phyloP scores from a whole-genome alignment of 2,797 vertebrate species.

The Eremophila alpestris region DNA sequence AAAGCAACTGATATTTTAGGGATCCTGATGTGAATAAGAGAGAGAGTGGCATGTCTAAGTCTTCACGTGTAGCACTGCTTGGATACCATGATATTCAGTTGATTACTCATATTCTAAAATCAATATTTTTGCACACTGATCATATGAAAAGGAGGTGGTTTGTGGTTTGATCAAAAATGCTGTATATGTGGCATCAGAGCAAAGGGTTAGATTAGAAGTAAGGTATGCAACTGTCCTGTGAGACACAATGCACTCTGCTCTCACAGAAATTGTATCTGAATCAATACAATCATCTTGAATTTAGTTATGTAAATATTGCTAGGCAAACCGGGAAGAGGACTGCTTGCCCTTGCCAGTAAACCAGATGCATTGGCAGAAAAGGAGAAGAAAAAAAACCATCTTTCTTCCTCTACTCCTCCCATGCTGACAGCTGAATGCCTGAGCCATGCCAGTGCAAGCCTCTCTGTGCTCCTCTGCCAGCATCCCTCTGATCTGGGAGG shows the following conservation, averaged over 20 bases:
- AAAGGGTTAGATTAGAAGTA: not conserved
- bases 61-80: not conserved
- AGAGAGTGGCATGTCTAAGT: not conserved
- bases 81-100: not conserved
- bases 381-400: not conserved
- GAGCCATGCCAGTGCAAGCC: rapidly evolving
- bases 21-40: constrained; percentile 32
- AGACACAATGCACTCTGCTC: not conserved
- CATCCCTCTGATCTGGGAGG: not conserved
- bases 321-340: not conserved
- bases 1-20: constrained; percentile 53
- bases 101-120: not conserved
- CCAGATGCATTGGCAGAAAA: not conserved
- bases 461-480: not conserved
- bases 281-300: constrained; percentile 17
- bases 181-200: not conserved
- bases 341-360: constrained; percentile 10
- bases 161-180: not conserved
- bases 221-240: not conserved
- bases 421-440: not conserved
- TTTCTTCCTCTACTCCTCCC: not conserved
- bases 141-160: not conserved
- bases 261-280: not conserved
- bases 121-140: not conserved
- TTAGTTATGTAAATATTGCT: constrained; percentile 15